Evolutionary conservation across 1,140 invertebrate genomes (phyloP).

Genomic region (Pogonomyrmex californicus): DNA sequence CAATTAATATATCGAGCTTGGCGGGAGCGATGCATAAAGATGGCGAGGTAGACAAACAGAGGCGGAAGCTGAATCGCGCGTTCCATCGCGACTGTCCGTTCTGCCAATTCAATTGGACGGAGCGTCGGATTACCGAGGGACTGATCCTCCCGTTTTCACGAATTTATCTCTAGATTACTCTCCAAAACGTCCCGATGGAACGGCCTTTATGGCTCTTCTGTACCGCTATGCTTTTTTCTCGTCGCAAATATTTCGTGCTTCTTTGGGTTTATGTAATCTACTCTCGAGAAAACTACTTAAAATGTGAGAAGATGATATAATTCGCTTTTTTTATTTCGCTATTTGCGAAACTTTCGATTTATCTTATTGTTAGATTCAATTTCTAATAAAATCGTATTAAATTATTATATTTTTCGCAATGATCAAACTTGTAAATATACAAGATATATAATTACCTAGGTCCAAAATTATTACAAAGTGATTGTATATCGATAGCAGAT

Average conservation of each 20-base stretch:
- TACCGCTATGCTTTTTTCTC: background rate
- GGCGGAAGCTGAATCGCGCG: too few species aligned
- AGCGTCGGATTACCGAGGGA: background rate
- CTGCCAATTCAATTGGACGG: conserved; percentile 46
- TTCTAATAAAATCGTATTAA: too few species aligned
- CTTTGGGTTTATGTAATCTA: background rate
- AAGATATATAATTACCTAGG: too few species aligned
- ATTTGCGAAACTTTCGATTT: background rate
- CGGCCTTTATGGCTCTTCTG: background rate
- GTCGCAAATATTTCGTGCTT: background rate
- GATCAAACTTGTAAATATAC: too few species aligned
- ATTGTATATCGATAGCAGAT: too few species aligned
- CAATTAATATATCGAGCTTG: conserved; percentile 52
- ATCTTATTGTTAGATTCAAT: too few species aligned
- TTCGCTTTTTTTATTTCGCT: background rate
- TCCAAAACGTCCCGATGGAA: background rate
- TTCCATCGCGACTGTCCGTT: conserved; percentile 12
- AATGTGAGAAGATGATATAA: background rate
- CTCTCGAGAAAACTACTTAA: too few species aligned
- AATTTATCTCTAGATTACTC: conserved; percentile 10
- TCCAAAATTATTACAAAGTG: background rate
- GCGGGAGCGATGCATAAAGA: background rate
- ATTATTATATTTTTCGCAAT: too few species aligned
- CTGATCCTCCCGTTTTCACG: background rate
- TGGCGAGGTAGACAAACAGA: conserved; percentile 42